These are phyloP conservation scores for Danio jaintianensis DNA, from an alignment of 2,797 vertebrate genomes.

Conservation along the genomic window DNA sequence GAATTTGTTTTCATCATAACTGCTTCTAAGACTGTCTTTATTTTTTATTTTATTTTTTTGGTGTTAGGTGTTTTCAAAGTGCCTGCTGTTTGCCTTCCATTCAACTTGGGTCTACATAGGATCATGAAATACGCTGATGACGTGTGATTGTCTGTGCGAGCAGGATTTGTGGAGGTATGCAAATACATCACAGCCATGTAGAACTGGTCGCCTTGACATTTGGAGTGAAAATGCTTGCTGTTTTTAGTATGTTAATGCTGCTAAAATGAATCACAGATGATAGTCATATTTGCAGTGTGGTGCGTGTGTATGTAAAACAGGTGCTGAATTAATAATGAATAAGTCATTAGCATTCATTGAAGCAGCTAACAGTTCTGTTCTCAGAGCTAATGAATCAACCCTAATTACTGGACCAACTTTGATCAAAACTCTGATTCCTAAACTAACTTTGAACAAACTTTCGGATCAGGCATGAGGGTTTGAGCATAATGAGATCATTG, in stretches of 20 bases:
- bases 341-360: constrained; percentile 27
- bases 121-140: too few species aligned
- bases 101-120: too few species aligned
- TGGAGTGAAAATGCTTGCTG: too few species aligned
- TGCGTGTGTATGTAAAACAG: neutral
- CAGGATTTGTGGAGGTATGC: too few species aligned
- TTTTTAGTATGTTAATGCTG: neutral
- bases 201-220: too few species aligned
- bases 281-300: neutral
- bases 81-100: too few species aligned
- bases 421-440: constrained; percentile 29
- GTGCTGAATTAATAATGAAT: constrained; percentile 17
- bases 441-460: constrained; percentile 26
- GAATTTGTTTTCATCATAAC: too few species aligned
- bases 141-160: too few species aligned
- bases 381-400: constrained; percentile 5
- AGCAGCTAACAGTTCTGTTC: neutral
- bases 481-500: constrained; percentile 39
- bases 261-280: neutral
- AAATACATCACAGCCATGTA: too few species aligned
- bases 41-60: too few species aligned
- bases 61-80: too few species aligned
- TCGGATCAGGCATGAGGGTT: constrained; percentile 4
- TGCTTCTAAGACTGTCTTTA: too few species aligned
- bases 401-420: constrained; percentile 33